Percentiles rank a stretch among this genome's conserved stretches.
Evolutionary conservation across 2,888 invertebrate species (phyloP).

Genomic region (Lymantria dispar): DNA sequence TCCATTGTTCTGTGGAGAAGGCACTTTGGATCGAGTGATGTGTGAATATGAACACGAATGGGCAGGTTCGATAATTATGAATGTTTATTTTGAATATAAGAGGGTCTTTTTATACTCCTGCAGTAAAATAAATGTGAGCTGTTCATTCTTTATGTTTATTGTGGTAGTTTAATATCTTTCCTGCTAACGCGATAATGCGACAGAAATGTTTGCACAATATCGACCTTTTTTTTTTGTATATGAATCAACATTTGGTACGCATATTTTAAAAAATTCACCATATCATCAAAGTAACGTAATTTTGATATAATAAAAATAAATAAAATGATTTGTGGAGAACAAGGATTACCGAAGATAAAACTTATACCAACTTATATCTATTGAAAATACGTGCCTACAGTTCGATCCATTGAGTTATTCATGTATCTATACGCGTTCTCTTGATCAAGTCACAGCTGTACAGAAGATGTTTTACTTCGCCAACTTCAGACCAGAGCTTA

Average conservation of each 20-base stretch:
- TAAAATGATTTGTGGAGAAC: too few relatives aligned
- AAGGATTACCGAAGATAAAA: too few relatives aligned
- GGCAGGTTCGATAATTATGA: conserved; percentile 1
- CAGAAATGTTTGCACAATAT: not conserved
- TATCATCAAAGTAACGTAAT: too few relatives aligned
- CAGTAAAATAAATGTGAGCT: not conserved
- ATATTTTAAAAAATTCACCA: too few relatives aligned
- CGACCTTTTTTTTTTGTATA: not conserved
- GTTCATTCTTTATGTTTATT: not conserved
- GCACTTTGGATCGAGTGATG: conserved; percentile 24
- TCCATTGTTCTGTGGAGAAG: conserved; percentile 40
- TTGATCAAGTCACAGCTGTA: too few relatives aligned
- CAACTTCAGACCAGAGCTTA: too few relatives aligned
- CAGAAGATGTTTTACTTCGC: too few relatives aligned
- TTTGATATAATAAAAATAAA: too few relatives aligned
- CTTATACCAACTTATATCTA: too few relatives aligned
- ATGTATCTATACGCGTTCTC: too few relatives aligned
- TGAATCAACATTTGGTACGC: not conserved
- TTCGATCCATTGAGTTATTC: too few relatives aligned
- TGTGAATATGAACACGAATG: conserved; percentile 14
- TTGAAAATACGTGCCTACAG: too few relatives aligned
- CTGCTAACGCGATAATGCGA: not conserved
- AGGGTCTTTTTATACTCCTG: not conserved
- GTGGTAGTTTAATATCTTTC: not conserved
- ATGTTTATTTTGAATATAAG: conserved; percentile 4